Percentiles rank a stretch among this genome's conserved stretches.
Conservation (phyloP, 2,888 invertebrate genomes). For the Drosophila prolongata region DNA sequence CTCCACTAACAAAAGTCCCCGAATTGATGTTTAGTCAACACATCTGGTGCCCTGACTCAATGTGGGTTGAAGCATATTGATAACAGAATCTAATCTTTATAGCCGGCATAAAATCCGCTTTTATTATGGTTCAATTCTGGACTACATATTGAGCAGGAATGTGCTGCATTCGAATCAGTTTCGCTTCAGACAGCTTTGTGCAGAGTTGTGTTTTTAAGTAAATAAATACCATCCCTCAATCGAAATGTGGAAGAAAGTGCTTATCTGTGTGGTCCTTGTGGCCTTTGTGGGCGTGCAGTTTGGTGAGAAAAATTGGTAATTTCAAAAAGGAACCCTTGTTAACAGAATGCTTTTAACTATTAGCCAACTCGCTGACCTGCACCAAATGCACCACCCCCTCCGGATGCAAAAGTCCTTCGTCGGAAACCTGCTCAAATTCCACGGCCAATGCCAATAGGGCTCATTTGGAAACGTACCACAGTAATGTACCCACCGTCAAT, state of each 20-base stretch:
- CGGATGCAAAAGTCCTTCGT: conserved; percentile 4
- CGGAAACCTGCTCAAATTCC: conserved; percentile 31
- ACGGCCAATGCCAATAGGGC: conserved; percentile 45
- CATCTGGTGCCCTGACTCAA: conserved; percentile 18
- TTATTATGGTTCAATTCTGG: neutral
- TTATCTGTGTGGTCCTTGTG: conserved; percentile 46
- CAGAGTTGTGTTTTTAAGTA: neutral
- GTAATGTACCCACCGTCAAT: conserved; percentile 12
- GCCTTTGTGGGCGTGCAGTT: conserved; percentile 51
- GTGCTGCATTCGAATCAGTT: conserved; percentile 16
- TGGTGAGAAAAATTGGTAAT: conserved; percentile 47
- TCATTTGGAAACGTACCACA: conserved; percentile 28
- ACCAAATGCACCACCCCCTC: conserved; percentile 34
- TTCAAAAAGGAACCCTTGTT: neutral
- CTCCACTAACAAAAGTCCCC: conserved; percentile 1
- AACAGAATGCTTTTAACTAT: conserved; percentile 1
- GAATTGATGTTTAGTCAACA: conserved; percentile 18
- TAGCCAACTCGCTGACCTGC: conserved; percentile 50
- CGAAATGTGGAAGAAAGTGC: conserved; percentile 60
- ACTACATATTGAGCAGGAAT: conserved; percentile 15
- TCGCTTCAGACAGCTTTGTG: neutral
- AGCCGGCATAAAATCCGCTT: conserved; percentile 9
- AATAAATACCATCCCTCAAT: neutral
- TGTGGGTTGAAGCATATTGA: neutral
- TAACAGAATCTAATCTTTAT: conserved; percentile 38